Conservation (phyloP, 2,113 vertebrate genomes). For the Etheostoma cragini region DNA sequence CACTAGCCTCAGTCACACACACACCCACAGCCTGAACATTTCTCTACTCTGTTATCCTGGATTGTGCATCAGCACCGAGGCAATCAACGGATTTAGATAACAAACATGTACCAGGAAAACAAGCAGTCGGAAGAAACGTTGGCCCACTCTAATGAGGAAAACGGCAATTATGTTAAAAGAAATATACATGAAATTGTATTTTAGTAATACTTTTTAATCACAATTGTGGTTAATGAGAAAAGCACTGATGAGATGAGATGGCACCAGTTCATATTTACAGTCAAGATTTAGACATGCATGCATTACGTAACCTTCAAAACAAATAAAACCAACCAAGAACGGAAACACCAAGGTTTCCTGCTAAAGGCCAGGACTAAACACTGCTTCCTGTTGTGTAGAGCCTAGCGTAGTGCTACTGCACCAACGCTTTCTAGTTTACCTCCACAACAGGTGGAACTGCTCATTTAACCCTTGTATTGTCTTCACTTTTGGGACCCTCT, state of each 20-base stretch:
- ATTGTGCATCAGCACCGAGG: slow-evolving; percentile 13
- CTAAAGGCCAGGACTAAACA: slow-evolving; percentile 47
- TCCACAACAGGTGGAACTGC: not conserved
- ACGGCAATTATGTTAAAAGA: slow-evolving; percentile 3
- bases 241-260: not conserved
- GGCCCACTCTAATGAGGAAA: not conserved
- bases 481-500: too few relatives aligned
- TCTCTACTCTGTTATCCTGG: slow-evolving; percentile 28
- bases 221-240: not conserved
- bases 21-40: slow-evolving; percentile 51
- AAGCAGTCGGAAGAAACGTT: slow-evolving; percentile 5
- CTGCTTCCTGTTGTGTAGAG: slow-evolving; percentile 20
- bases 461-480: too few relatives aligned
- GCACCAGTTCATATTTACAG: not conserved
- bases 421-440: not conserved
- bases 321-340: not conserved
- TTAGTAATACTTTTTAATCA: not conserved
- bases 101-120: not conserved
- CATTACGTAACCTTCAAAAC: not conserved
- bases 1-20: slow-evolving; percentile 46
- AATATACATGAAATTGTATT: not conserved
- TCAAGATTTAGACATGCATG: not conserved
- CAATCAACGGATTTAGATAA: slow-evolving; percentile 38
- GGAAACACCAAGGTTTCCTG: not conserved
- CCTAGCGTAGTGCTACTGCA: not conserved